Evolutionary conservation across 2,888 invertebrate genomes (phyloP).

Genomic region (Incurvaria masculella): DNA sequence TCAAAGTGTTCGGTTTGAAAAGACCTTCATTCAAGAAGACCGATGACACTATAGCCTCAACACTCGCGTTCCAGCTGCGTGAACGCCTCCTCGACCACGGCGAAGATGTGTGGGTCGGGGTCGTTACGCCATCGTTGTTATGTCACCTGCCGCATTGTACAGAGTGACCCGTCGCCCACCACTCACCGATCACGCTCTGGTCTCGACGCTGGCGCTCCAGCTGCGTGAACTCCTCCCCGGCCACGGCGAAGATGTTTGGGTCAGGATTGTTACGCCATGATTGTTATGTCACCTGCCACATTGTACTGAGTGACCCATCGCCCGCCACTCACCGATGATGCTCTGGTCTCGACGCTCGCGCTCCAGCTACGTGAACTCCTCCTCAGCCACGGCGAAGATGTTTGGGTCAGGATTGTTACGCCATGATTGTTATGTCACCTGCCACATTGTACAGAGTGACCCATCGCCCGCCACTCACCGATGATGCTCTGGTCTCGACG

Average conservation of each 20-base stretch:
- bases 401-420: conserved; percentile 97
- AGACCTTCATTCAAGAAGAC: no score
- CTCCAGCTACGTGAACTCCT: conserved; percentile 94
- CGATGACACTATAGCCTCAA: conserved; percentile 77
- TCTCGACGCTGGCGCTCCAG: conserved; percentile 80
- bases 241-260: conserved; percentile 98
- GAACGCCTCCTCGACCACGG: conserved; percentile 96
- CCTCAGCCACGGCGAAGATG: conserved; percentile 97
- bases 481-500: conserved; percentile 79
- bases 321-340: conserved; percentile 66
- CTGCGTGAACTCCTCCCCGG: conserved; percentile 97
- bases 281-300: conserved; percentile 86
- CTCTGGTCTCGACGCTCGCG: conserved; percentile 77
- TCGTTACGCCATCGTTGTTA: conserved; percentile 95
- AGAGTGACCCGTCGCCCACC: no score
- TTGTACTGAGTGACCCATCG: no score
- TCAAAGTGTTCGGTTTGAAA: no score
- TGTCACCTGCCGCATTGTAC: no score
- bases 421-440: conserved; percentile 88
- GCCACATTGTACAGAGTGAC: no score
- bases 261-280: conserved; percentile 95
- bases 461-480: no score
- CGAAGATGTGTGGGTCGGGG: conserved; percentile 97
- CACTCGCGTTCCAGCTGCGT: conserved; percentile 88
- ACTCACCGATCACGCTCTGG: conserved; percentile 71